These are phyloP conservation scores for Helogale parvula DNA, from an alignment of 2,113 vertebrate species.

Conservation along the genomic window DNA sequence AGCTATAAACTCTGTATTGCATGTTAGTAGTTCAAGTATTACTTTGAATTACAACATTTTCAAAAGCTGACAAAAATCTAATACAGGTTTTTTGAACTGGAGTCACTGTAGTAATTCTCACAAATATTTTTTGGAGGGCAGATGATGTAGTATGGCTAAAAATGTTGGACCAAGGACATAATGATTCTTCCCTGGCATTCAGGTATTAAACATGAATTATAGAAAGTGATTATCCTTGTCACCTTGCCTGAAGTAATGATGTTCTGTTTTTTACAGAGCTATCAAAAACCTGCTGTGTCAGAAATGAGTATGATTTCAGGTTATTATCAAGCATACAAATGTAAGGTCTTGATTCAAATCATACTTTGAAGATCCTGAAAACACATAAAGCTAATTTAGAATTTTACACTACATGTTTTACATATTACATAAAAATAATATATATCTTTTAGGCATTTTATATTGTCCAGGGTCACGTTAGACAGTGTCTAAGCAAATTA, in stretches of 20 bases:
- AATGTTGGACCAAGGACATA: constrained; percentile 87
- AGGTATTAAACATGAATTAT: constrained; percentile 94
- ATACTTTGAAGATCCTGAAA: constrained; percentile 65
- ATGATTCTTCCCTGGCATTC: constrained; percentile 85
- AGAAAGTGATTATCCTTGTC: constrained; percentile 90
- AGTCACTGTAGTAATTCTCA: constrained; percentile 68
- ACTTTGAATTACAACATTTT: constrained; percentile 69
- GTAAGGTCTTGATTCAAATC: constrained; percentile 78
- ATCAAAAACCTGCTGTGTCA: constrained; percentile 92
- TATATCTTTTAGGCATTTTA: constrained; percentile 23
- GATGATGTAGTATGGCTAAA: constrained; percentile 72
- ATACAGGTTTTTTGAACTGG: constrained; percentile 49
- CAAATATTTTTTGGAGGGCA: constrained; percentile 65
- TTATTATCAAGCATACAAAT: constrained; percentile 77
- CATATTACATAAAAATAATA: not conserved
- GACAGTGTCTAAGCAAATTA: not conserved
- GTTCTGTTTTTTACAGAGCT: constrained; percentile 88
- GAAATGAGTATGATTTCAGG: constrained; percentile 88
- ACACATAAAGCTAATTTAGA: constrained; percentile 55
- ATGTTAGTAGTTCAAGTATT: constrained; percentile 53
- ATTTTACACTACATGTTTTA: not conserved
- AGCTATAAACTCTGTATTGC: constrained; percentile 52
- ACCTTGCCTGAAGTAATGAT: constrained; percentile 94
- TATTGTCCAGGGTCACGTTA: not conserved
- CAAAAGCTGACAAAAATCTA: constrained; percentile 56